Evolutionary conservation across 2,797 vertebrate species (phyloP).

Genomic region (Steatocranus sp.): DNA sequence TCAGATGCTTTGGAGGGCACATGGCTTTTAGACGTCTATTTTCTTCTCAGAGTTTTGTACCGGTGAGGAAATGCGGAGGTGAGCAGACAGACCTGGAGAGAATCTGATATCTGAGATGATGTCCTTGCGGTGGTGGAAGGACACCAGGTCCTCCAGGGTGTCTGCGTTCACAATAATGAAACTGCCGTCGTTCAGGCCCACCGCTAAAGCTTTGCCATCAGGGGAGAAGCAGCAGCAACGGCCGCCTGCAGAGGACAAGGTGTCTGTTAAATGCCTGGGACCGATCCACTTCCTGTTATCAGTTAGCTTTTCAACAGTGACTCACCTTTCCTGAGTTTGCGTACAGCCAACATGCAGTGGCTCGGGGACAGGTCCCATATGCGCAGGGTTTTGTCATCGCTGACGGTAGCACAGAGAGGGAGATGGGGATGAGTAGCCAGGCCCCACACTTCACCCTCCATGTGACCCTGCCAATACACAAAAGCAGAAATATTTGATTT

Average conservation of each 20-base stretch:
- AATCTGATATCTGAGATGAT: conserved; percentile 95
- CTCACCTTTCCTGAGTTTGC: conserved; percentile 98
- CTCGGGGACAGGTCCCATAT: conserved; percentile 99
- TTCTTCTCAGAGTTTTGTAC: neutral
- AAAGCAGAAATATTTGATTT: neutral
- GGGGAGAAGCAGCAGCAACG: conserved; percentile 98
- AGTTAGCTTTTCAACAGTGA: neutral
- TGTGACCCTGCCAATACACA: conserved; percentile 85
- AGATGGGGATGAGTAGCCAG: conserved; percentile 96
- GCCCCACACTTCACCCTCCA: conserved; percentile 99
- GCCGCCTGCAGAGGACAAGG: conserved; percentile 78
- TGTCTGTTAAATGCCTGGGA: conserved; percentile 9
- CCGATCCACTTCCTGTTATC: neutral
- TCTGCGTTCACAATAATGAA: conserved; percentile 97
- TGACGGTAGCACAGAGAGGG: conserved; percentile 97
- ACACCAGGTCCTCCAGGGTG: conserved; percentile 96
- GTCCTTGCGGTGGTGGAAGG: conserved; percentile 98
- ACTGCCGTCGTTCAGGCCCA: conserved; percentile 95
- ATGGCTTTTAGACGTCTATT: neutral
- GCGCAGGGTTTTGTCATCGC: conserved; percentile 97
- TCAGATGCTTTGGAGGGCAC: conserved; percentile 22
- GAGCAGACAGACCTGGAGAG: conserved; percentile 85
- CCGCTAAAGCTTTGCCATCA: conserved; percentile 94
- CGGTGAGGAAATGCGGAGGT: neutral
- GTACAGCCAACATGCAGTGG: conserved; percentile 99